Conservation (phyloP, 1,140 invertebrate species). For the Lepeophtheirus salmonis region DNA sequence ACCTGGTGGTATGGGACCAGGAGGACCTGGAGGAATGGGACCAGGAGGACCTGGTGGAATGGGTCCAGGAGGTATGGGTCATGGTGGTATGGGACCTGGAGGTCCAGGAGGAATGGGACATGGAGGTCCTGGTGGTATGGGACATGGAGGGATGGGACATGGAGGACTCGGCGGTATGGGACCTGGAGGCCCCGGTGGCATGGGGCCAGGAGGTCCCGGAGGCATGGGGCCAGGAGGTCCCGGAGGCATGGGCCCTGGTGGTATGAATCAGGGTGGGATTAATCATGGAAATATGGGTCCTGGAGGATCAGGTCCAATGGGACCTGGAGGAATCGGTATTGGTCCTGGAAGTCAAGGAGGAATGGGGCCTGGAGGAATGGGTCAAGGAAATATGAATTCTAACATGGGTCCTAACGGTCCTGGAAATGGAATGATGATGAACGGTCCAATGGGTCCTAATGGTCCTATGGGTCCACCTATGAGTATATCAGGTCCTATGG, state of each 20-base stretch:
- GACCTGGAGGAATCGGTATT: slow-evolving; percentile 15
- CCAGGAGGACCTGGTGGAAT: background rate
- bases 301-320: slow-evolving; percentile 1
- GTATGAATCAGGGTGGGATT: slow-evolving; percentile 29
- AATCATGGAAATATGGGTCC: slow-evolving; percentile 12
- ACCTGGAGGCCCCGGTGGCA: slow-evolving; percentile 13
- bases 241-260: slow-evolving; percentile 30
- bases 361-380: background rate
- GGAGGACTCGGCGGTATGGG: background rate
- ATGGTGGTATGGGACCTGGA: slow-evolving; percentile 26
- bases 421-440: slow-evolving; percentile 13
- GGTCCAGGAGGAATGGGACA: slow-evolving; percentile 31
- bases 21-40: background rate
- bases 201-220: background rate
- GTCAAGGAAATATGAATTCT: slow-evolving; percentile 16
- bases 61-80: background rate
- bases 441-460: slow-evolving; percentile 24
- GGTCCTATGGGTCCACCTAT: slow-evolving; percentile 23
- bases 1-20: background rate
- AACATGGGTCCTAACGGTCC: slow-evolving; percentile 10
- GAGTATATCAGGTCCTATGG: no score
- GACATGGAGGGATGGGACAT: slow-evolving; percentile 9
- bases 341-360: background rate
- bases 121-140: slow-evolving; percentile 27
- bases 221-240: slow-evolving; percentile 28